A percentile compares a stretch with the other conserved stretches of the same genome.
These are phyloP conservation scores for Anser brachyrhynchus DNA, from an alignment of 2,113 vertebrate genomes.

Conservation along the genomic window DNA sequence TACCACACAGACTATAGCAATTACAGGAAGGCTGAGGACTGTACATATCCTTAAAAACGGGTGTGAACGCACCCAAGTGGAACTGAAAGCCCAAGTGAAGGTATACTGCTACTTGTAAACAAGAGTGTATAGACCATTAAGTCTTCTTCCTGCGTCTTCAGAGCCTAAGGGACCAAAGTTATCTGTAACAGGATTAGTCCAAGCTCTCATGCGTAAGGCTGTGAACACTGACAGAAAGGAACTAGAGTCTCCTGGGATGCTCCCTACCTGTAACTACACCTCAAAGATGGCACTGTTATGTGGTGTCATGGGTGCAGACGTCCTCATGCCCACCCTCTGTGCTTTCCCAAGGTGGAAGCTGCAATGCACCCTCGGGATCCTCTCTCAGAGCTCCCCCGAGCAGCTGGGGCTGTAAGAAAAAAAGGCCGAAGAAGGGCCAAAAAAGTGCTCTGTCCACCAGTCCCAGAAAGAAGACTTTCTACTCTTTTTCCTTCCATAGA, in stretches of 20 bases:
- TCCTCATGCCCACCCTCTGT: neutral
- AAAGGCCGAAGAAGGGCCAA: rapidly evolving
- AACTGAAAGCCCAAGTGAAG: neutral
- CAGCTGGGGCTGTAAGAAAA: neutral
- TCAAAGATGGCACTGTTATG: neutral
- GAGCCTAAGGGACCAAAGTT: neutral
- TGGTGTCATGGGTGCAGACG: neutral
- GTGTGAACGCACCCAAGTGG: neutral
- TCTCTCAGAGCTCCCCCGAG: neutral
- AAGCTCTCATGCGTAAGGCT: neutral
- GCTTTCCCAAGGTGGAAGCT: neutral
- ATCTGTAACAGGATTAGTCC: neutral
- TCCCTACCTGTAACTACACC: neutral
- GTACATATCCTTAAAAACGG: neutral
- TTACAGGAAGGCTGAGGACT: neutral
- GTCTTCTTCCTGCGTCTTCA: neutral
- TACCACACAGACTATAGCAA: neutral
- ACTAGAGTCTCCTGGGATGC: neutral
- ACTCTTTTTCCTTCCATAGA: neutral
- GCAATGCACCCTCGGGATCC: neutral
- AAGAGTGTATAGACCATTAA: neutral
- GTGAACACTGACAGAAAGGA: neutral
- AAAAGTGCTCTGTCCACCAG: neutral
- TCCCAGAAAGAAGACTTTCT: neutral
- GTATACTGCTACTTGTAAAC: neutral